Evolutionary conservation across 23 tunicate species (phyloP).

Genomic region (Halocynthia aurantium): DNA sequence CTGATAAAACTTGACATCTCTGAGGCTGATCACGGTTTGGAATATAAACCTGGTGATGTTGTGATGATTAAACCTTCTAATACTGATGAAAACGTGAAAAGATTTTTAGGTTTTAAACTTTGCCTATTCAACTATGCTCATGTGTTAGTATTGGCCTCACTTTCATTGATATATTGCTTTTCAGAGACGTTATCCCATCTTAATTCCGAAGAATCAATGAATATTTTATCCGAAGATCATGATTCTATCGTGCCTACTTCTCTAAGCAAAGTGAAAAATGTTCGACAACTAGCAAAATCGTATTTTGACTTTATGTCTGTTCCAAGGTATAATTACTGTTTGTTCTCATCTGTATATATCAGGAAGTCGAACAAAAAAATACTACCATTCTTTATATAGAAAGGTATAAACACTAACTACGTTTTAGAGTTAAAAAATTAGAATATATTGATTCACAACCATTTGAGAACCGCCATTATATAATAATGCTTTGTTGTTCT

Average conservation of each 20-base stretch:
- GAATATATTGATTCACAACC: no score
- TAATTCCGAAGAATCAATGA: constrained; percentile 17
- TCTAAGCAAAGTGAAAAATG: constrained; percentile 26
- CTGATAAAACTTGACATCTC: constrained; percentile 49
- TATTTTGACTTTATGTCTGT: constrained; percentile 82
- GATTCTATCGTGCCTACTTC: constrained; percentile 7
- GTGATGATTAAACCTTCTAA: constrained; percentile 83
- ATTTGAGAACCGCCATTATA: no score
- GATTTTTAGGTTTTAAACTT: constrained; percentile 47
- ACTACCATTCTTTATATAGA: no score
- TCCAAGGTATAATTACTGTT: constrained; percentile 46
- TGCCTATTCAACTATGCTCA: not conserved
- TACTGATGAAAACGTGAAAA: constrained; percentile 44
- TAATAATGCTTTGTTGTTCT: no score
- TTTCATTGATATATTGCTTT: constrained; percentile 9
- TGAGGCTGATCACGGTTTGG: constrained; percentile 16
- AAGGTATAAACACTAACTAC: no score
- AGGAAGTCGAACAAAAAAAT: no score
- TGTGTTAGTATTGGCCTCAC: not conserved
- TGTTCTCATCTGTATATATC: not conserved
- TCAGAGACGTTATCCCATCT: constrained; percentile 46
- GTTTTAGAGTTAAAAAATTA: no score
- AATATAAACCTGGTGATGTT: constrained; percentile 95
- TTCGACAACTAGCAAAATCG: constrained; percentile 54
- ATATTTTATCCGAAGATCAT: constrained; percentile 26